Percentiles rank a stretch among this genome's conserved stretches.
These are phyloP conservation scores for Criorhina ranunculi DNA, from an alignment of 2,888 invertebrate species.

Conservation along the genomic window DNA sequence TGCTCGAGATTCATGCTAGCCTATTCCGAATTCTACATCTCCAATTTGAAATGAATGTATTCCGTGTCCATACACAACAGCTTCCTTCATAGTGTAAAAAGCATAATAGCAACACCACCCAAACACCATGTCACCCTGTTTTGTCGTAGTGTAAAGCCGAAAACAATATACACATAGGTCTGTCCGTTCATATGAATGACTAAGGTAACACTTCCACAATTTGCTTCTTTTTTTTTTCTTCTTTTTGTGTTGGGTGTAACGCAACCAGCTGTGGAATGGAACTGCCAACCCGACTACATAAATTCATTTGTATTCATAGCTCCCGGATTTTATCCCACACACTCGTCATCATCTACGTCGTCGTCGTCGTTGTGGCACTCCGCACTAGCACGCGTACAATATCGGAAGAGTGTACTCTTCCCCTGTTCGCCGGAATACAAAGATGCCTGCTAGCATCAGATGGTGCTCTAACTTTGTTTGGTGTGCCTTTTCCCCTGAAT, in stretches of 20 bases:
- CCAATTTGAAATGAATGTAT: slow-evolving; percentile 67
- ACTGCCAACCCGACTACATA: slow-evolving; percentile 18
- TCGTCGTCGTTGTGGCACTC: not conserved
- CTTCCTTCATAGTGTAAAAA: slow-evolving; percentile 56
- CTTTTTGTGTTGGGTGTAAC: slow-evolving; percentile 29
- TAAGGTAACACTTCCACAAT: slow-evolving; percentile 46
- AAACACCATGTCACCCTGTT: slow-evolving; percentile 57
- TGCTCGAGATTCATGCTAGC: slow-evolving; percentile 57
- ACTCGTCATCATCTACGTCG: slow-evolving; percentile 22
- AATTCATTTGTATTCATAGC: slow-evolving; percentile 48
- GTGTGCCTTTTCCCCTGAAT: slow-evolving; percentile 25
- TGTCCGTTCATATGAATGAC: slow-evolving; percentile 35
- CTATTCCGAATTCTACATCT: slow-evolving; percentile 70
- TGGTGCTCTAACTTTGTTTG: slow-evolving; percentile 28
- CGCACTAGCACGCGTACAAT: slow-evolving; percentile 36
- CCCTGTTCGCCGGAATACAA: slow-evolving; percentile 52
- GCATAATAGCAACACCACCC: slow-evolving; percentile 24
- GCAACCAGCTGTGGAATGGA: slow-evolving; percentile 5
- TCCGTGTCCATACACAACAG: slow-evolving; percentile 54
- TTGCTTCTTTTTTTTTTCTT: not conserved
- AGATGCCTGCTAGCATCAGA: slow-evolving; percentile 34
- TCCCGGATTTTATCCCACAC: slow-evolving; percentile 64
- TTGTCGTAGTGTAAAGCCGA: slow-evolving; percentile 49
- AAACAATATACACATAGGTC: slow-evolving; percentile 51
- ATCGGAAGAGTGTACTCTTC: slow-evolving; percentile 44